Evolutionary conservation across 2,888 invertebrate species (phyloP).

Genomic region (Leptopilina syphax): DNA sequence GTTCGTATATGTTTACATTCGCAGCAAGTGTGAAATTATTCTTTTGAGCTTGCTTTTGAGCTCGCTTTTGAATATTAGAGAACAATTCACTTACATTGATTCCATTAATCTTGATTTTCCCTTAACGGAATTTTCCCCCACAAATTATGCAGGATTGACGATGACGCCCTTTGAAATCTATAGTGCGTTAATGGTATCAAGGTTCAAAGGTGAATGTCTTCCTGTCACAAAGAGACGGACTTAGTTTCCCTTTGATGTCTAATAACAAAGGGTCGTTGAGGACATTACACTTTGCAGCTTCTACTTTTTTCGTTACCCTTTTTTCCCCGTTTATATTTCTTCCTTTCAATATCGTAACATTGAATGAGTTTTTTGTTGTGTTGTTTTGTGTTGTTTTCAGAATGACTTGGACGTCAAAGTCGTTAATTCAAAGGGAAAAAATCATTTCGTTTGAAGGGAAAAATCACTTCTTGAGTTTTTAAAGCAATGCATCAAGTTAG

Average conservation of each 20-base stretch:
- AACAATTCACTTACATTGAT: neutral
- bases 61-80: too few relatives aligned
- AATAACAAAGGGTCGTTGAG: slow-evolving; percentile 52
- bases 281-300: slow-evolving; percentile 24
- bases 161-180: slow-evolving; percentile 13
- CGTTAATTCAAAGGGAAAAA: too few relatives aligned
- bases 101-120: neutral
- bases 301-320: neutral
- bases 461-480: too few relatives aligned
- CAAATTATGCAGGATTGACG: slow-evolving; percentile 12
- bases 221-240: slow-evolving; percentile 20
- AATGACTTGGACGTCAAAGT: too few relatives aligned
- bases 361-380: too few relatives aligned
- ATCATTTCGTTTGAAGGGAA: too few relatives aligned
- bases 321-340: neutral
- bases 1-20: too few relatives aligned
- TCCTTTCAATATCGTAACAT: neutral
- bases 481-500: too few relatives aligned
- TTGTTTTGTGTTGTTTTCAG: too few relatives aligned
- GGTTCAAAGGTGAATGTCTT: slow-evolving; percentile 27
- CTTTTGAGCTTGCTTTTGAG: too few relatives aligned
- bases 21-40: too few relatives aligned
- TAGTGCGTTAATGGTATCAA: neutral
- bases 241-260: slow-evolving; percentile 57
- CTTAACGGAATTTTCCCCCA: neutral